phyloP scores from a whole-genome alignment of 2,797 vertebrate species.

The Fringilla coelebs region DNA sequence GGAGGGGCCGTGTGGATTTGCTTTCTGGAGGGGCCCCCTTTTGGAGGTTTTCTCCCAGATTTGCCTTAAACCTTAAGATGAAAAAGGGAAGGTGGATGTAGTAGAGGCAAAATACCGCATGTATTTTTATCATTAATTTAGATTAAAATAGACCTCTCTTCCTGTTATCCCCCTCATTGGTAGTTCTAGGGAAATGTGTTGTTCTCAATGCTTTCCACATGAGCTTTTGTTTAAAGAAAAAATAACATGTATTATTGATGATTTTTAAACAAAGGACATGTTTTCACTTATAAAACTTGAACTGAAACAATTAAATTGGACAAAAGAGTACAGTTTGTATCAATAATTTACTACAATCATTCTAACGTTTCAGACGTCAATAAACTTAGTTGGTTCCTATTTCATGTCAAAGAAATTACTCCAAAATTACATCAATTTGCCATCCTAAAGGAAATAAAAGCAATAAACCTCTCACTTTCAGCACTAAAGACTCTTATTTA shows the following conservation, averaged over 20 bases:
- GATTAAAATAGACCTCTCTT: background rate
- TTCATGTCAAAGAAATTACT: conserved; percentile 43
- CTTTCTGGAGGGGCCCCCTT: too few relatives aligned
- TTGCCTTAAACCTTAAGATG: fast-evolving
- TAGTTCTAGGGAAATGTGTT: background rate
- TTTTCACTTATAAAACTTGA: conserved; percentile 4
- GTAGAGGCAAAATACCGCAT: background rate
- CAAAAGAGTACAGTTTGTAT: background rate
- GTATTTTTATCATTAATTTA: background rate
- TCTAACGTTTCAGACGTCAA: conserved; percentile 11
- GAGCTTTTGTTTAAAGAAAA: background rate
- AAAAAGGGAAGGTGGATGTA: background rate
- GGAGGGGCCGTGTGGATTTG: too few relatives aligned
- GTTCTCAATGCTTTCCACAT: background rate
- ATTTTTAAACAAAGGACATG: background rate
- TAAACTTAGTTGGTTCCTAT: conserved; percentile 4
- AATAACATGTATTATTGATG: background rate
- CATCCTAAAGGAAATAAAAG: background rate
- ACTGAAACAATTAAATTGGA: conserved; percentile 12
- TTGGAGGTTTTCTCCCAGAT: too few relatives aligned
- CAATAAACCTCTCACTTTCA: conserved; percentile 27
- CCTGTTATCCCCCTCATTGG: background rate
- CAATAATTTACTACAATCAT: background rate
- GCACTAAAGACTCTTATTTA: background rate
- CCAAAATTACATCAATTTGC: conserved; percentile 19